Percentiles rank a stretch among this genome's conserved stretches.
Conservation (phyloP, 1,140 invertebrate species). For the Helicoverpa armigera region DNA sequence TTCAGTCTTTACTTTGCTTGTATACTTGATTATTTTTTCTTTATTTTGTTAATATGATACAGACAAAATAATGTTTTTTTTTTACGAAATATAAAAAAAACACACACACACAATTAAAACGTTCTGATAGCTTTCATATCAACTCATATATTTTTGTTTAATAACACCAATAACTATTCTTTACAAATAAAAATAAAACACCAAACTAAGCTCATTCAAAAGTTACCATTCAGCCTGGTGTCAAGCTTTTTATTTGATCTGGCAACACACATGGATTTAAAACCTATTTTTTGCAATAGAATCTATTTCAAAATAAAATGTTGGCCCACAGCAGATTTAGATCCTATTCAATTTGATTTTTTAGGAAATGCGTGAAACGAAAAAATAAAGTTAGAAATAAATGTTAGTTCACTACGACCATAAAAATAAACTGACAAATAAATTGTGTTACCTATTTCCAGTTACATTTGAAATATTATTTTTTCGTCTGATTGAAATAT, state of each 20-base stretch:
- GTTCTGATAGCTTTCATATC: too few relatives aligned
- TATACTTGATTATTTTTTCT: too few relatives aligned
- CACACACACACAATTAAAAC: too few relatives aligned
- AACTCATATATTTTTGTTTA: too few relatives aligned
- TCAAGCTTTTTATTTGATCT: not conserved
- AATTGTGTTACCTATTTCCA: not conserved
- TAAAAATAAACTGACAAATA: not conserved
- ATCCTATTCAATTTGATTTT: slow-evolving; percentile 3
- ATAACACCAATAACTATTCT: too few relatives aligned
- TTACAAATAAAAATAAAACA: too few relatives aligned
- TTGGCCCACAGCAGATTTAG: not conserved
- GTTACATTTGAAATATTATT: too few relatives aligned
- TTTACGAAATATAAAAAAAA: not conserved
- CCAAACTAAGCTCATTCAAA: not conserved
- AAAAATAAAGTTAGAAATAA: not conserved
- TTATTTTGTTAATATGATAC: not conserved
- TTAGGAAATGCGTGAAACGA: not conserved
- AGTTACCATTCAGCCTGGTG: not conserved
- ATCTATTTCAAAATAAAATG: slow-evolving; percentile 5
- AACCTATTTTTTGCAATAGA: slow-evolving; percentile 9
- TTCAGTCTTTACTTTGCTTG: too few relatives aligned
- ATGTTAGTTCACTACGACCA: not conserved
- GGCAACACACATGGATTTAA: not conserved
- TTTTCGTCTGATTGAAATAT: too few relatives aligned
- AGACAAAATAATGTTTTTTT: not conserved